These are phyloP conservation scores for Brachionus calyciflorus DNA, from an alignment of 1,140 invertebrate genomes.

Conservation along the genomic window DNA sequence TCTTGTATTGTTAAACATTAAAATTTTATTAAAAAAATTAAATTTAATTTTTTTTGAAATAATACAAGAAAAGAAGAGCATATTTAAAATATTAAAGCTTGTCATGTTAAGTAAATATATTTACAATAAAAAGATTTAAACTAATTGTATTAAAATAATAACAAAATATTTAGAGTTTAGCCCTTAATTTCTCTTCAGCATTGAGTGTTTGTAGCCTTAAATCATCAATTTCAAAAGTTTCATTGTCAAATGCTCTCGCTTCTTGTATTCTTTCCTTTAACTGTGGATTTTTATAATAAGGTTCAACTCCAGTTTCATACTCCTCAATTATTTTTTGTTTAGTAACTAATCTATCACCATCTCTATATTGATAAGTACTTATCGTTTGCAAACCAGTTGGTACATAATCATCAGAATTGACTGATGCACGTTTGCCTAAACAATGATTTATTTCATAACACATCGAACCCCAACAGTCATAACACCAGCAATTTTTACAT, in stretches of 20 bases:
- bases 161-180: not conserved
- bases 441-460: constrained; percentile 29
- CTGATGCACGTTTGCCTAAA: not conserved
- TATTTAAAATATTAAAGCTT: too few relatives aligned
- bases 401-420: not conserved
- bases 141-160: too few relatives aligned
- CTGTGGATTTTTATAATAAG: constrained; percentile 43
- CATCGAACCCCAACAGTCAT: constrained; percentile 14
- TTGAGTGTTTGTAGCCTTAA: not conserved
- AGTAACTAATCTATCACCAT: constrained; percentile 31
- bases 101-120: too few relatives aligned
- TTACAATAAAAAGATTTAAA: too few relatives aligned
- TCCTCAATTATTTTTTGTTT: constrained; percentile 45
- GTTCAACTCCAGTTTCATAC: constrained; percentile 31
- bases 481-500: constrained; percentile 42
- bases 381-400: constrained; percentile 42
- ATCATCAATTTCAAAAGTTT: constrained; percentile 3
- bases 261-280: not conserved
- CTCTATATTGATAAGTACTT: constrained; percentile 44
- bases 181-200: not conserved
- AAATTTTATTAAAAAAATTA: too few relatives aligned
- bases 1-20: too few relatives aligned
- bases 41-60: too few relatives aligned
- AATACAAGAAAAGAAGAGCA: too few relatives aligned
- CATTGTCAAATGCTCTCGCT: constrained; percentile 9